Conservation (phyloP, 92 coral and sea anemone species). For the Actinernus sp. region DNA sequence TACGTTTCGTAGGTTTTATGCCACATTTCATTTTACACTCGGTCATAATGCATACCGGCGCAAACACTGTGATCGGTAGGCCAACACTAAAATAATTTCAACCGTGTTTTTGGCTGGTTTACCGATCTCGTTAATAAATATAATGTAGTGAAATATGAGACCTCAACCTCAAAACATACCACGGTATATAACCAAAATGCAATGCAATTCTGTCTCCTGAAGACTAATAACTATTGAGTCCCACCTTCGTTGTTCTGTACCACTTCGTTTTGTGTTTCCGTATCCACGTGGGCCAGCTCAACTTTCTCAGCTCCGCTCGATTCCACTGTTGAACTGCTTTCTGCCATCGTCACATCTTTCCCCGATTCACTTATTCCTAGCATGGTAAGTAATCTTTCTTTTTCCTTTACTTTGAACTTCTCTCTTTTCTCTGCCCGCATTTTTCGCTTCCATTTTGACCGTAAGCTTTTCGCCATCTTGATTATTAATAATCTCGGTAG, state of each 20-base stretch:
- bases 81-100: too few relatives aligned
- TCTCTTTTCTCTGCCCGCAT: conserved; percentile 84
- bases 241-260: not conserved
- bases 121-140: too few relatives aligned
- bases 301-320: conserved; percentile 15
- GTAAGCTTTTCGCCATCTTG: conserved; percentile 98
- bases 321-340: not conserved
- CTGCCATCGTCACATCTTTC: conserved; percentile 59
- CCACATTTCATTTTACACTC: too few relatives aligned
- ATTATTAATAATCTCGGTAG: too few relatives aligned
- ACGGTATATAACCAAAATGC: not conserved
- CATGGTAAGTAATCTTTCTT: conserved; percentile 61
- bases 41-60: too few relatives aligned
- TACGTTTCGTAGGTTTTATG: too few relatives aligned
- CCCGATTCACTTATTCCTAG: conserved; percentile 69
- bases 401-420: conserved; percentile 78
- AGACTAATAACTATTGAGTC: too few relatives aligned
- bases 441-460: conserved; percentile 92
- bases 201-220: too few relatives aligned
- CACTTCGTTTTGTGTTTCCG: conserved; percentile 2
- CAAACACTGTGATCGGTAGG: too few relatives aligned
- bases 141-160: too few relatives aligned
- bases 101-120: too few relatives aligned
- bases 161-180: not conserved
- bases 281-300: conserved; percentile 22